Percentiles rank a stretch among this genome's conserved stretches.
These are phyloP conservation scores for Norana najaformis DNA, from an alignment of 2,888 invertebrate genomes.

Conservation along the genomic window DNA sequence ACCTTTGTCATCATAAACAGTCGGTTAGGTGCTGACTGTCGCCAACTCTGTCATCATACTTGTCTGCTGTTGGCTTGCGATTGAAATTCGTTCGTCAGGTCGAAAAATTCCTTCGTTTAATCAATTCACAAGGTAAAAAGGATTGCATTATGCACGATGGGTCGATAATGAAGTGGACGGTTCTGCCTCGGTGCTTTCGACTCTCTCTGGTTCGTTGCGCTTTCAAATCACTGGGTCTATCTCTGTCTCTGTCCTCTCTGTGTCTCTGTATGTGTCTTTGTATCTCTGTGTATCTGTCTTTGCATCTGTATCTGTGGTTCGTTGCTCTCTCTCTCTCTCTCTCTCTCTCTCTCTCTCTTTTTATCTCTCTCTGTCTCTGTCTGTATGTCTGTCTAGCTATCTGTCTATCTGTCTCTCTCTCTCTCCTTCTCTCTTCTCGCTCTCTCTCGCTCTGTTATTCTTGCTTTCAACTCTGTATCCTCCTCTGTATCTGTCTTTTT, in stretches of 20 bases:
- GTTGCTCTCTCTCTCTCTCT: too few relatives aligned
- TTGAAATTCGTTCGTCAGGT: not conserved
- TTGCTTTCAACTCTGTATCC: not conserved
- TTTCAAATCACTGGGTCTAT: not conserved
- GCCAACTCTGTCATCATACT: not conserved
- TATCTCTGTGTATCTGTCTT: not conserved
- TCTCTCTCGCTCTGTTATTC: too few relatives aligned
- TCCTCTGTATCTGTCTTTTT: not conserved
- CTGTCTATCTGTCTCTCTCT: too few relatives aligned
- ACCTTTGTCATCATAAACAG: not conserved
- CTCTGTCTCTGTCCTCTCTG: not conserved
- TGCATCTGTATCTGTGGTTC: too few relatives aligned
- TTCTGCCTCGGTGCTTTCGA: constrained; percentile 13
- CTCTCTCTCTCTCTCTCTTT: too few relatives aligned
- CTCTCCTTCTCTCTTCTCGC: not conserved
- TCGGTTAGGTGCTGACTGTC: not conserved
- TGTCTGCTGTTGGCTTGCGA: not conserved
- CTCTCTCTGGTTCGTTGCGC: not conserved
- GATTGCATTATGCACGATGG: not conserved
- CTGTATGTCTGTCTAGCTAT: too few relatives aligned
- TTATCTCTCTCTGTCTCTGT: too few relatives aligned
- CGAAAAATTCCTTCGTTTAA: not conserved
- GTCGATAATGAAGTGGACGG: not conserved
- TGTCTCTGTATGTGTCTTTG: not conserved
- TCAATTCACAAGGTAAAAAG: not conserved